A percentile compares a stretch with the other conserved stretches of the same genome.
These are phyloP conservation scores for Melanaphis sacchari DNA, from an alignment of 1,140 invertebrate species.

Conservation along the genomic window DNA sequence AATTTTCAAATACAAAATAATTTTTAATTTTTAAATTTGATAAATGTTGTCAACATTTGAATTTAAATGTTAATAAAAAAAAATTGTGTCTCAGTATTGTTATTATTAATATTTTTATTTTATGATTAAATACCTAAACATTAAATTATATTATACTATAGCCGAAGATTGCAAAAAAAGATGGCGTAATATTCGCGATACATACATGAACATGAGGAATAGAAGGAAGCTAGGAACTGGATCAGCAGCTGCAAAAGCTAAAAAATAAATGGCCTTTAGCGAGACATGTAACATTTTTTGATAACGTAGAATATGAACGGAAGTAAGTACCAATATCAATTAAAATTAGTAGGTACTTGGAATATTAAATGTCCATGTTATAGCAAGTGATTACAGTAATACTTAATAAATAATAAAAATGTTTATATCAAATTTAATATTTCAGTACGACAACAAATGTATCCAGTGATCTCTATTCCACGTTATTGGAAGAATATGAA, in stretches of 20 bases:
- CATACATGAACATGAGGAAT: slow-evolving; percentile 45
- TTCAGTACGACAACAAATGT: slow-evolving; percentile 17
- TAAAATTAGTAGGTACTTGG: not conserved
- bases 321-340: slow-evolving; percentile 3
- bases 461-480: not conserved
- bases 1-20: no score
- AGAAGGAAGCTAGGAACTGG: slow-evolving; percentile 45
- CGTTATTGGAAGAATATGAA: not conserved
- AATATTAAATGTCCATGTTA: not conserved
- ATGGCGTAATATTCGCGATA: slow-evolving; percentile 51
- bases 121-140: not conserved
- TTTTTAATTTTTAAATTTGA: no score
- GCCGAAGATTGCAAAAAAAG: slow-evolving; percentile 54
- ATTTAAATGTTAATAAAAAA: no score
- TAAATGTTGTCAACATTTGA: no score
- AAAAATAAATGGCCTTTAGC: slow-evolving; percentile 11
- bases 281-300: slow-evolving; percentile 15
- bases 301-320: slow-evolving; percentile 23
- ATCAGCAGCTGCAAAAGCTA: not conserved
- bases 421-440: not conserved
- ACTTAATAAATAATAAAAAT: not conserved
- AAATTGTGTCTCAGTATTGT: no score
- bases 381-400: not conserved
- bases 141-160: slow-evolving; percentile 28
- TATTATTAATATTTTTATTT: not conserved